Evolutionary conservation across 2,888 invertebrate species (phyloP), one percentile per base, ranked within the genome.

Genomic region (Ephialtes manifestator): DNA sequence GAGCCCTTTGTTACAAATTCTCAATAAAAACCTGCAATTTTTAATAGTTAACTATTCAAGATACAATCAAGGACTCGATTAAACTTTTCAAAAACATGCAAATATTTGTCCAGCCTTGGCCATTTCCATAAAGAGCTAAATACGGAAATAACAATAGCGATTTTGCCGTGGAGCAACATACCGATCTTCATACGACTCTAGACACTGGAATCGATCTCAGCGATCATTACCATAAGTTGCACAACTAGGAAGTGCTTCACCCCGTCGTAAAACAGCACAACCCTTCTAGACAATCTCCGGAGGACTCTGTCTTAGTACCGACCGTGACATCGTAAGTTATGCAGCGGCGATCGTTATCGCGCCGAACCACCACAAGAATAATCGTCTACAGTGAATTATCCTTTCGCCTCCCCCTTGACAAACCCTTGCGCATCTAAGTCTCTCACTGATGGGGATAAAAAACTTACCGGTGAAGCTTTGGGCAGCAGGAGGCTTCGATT

Each of bases 391-490:
- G 51, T 72, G 75, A 83, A 76, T 83, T 81, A 85, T 85, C 79
- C 68, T 83, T 67, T 58, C 18, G 74, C 65, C 43, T 72, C 58
- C 51, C 55, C 15, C 5, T 0, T 8, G 13, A 24, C 48, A 7
- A 60, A 71, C 10, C 35, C 28, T 15, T 28, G 55, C 20, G 7
- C 10, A 10, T 24, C 55, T 11, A 10, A 11, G n/a, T 18, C n/a
- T 51, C 18, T 46, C 13, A 8, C 15, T 15, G 43, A 46, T n/a
- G 48, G 31, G 48, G 35, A 20, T 70, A 13, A 63, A 55, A 53
- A 60, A 88, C 92, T 92, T 87, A 94, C 94, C 81, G 92, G 90
- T 15, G 88, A 90, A 28, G 89, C 90, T 88, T 93, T 93, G 0
- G 92, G 92, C 11, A 92, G 86, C 0, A 93, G 88, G 0, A 93